These are phyloP conservation scores for Ascidia mentula DNA, from an alignment of 23 tunicate genomes.

Conservation along the genomic window DNA sequence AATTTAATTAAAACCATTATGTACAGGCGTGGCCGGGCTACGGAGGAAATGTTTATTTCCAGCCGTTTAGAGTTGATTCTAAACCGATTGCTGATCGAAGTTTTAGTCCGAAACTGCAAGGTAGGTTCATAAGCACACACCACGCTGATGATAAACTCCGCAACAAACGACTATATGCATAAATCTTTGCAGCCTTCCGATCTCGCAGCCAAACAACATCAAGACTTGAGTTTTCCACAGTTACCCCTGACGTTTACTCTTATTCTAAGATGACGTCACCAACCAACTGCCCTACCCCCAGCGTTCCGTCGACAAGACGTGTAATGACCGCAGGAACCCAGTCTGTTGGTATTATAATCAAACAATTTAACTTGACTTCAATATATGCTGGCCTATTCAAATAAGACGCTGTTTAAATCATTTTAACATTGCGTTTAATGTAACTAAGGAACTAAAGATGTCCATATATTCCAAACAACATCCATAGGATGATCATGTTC, in stretches of 20 bases:
- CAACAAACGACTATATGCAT: neutral
- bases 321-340: neutral
- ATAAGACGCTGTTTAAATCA: too few species aligned
- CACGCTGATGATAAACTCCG: neutral
- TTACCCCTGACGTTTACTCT: constrained; percentile 29
- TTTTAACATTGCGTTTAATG: too few species aligned
- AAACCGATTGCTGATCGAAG: constrained; percentile 60
- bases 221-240: constrained; percentile 13
- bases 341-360: neutral
- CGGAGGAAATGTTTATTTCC: constrained; percentile 80
- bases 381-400: too few species aligned
- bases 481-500: too few species aligned
- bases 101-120: neutral
- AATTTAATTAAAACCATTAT: too few species aligned
- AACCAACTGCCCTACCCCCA: constrained; percentile 1
- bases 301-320: neutral
- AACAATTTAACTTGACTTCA: too few species aligned
- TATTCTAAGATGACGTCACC: constrained; percentile 19
- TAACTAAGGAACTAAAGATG: too few species aligned
- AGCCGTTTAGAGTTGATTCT: constrained; percentile 56
- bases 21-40: constrained; percentile 88
- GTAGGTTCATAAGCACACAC: neutral
- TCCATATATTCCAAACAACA: too few species aligned
- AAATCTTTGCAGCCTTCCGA: constrained; percentile 5
- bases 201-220: constrained; percentile 34